Percentiles rank a stretch among this genome's conserved stretches.
Conservation (phyloP, 2,113 vertebrate species). For the Phalacrocorax brasilianus region DNA sequence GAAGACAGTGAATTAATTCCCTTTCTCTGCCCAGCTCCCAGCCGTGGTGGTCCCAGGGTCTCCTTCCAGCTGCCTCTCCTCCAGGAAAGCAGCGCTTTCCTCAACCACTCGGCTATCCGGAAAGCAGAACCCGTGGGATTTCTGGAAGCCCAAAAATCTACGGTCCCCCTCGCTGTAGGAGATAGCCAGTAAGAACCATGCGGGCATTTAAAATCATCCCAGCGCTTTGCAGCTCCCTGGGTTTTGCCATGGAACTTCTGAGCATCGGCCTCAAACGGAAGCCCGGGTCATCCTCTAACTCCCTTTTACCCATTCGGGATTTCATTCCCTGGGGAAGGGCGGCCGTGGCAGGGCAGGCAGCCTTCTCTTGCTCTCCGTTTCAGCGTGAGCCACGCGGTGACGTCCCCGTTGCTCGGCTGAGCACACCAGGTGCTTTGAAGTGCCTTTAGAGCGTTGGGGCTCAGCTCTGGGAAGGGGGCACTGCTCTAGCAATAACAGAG, state of each 20-base stretch:
- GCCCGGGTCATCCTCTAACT: too few relatives aligned
- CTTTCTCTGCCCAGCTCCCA: background rate
- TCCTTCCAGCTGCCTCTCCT: background rate
- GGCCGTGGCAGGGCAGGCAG: background rate
- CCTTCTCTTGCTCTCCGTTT: background rate
- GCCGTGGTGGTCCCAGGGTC: accelerated
- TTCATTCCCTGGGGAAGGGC: background rate
- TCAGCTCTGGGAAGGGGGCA: accelerated
- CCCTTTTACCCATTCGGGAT: background rate
- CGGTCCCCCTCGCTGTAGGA: background rate
- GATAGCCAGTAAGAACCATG: background rate
- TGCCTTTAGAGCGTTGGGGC: background rate
- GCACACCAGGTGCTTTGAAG: accelerated
- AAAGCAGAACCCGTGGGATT: background rate
- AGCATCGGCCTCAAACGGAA: background rate
- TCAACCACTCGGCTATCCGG: background rate
- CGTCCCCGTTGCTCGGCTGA: background rate
- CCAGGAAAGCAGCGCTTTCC: background rate
- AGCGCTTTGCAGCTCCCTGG: background rate
- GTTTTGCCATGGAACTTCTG: background rate
- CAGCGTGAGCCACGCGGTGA: accelerated
- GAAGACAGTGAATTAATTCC: background rate
- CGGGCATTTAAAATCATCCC: background rate
- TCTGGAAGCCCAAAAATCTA: background rate
- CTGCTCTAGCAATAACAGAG: background rate